Evolutionary conservation across 2,113 vertebrate species (phyloP).

Genomic region (Corythaixoides concolor): DNA sequence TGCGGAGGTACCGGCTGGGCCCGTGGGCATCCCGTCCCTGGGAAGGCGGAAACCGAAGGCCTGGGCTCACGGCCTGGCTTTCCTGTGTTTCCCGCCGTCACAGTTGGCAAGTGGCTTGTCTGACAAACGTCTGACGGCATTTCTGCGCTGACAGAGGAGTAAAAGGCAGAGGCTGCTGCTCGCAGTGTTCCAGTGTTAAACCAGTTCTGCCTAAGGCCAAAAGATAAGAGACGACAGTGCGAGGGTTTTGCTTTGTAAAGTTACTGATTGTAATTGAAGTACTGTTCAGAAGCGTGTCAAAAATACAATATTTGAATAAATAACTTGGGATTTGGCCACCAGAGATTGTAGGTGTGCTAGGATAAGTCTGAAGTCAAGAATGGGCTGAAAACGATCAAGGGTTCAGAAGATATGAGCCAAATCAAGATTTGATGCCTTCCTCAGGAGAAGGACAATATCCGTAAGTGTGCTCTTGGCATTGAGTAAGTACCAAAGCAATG

Average conservation of each 20-base stretch:
- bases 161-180: neutral
- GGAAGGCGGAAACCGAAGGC: too few relatives aligned
- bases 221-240: rapidly evolving
- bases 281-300: rapidly evolving
- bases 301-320: neutral
- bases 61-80: too few relatives aligned
- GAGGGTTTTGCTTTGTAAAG: rapidly evolving
- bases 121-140: rapidly evolving
- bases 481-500: neutral
- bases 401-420: neutral
- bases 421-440: neutral
- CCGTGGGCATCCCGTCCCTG: too few relatives aligned
- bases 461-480: rapidly evolving
- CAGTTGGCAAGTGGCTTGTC: rapidly evolving
- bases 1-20: neutral
- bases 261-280: rapidly evolving
- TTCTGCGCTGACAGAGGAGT: rapidly evolving
- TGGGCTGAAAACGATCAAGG: neutral
- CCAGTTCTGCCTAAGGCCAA: rapidly evolving
- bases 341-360: too few relatives aligned
- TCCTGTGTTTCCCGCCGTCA: neutral
- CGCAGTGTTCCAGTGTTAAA: rapidly evolving
- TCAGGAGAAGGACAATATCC: neutral
- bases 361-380: neutral
- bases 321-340: neutral